phyloP scores from a whole-genome alignment of 2,888 invertebrate species.

The Serrognathus titanus region DNA sequence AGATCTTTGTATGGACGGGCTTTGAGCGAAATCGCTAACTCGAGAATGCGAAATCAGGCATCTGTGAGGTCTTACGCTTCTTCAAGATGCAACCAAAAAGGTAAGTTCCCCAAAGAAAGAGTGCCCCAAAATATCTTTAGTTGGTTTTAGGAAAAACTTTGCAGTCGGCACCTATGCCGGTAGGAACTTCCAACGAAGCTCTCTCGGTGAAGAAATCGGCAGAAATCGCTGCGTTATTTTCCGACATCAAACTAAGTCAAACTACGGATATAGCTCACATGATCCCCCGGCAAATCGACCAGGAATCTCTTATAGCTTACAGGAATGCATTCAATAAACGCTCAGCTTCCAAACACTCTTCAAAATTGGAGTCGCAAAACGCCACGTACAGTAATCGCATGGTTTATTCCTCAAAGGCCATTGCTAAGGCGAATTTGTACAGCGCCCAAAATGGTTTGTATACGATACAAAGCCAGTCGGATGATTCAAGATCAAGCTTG shows the following conservation, averaged over 20 bases:
- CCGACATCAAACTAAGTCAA: constrained; percentile 69
- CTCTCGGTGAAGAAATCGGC: constrained; percentile 84
- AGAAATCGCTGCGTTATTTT: constrained; percentile 83
- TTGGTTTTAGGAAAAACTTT: constrained; percentile 32
- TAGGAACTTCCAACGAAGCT: constrained; percentile 54
- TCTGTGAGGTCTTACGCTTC: constrained; percentile 29
- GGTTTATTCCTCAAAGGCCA: constrained; percentile 34
- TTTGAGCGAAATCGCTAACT: constrained; percentile 31
- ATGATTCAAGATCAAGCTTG: constrained; percentile 39
- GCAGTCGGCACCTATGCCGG: constrained; percentile 24
- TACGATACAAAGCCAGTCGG: constrained; percentile 50
- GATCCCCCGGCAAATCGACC: constrained; percentile 33
- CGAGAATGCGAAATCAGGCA: constrained; percentile 33
- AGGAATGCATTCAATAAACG: constrained; percentile 32
- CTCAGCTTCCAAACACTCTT: constrained; percentile 11
- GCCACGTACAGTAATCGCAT: constrained; percentile 33
- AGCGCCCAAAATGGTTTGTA: constrained; percentile 48
- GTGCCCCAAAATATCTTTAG: constrained; percentile 1
- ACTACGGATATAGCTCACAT: constrained; percentile 63
- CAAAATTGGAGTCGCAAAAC: constrained; percentile 14
- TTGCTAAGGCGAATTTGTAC: constrained; percentile 36
- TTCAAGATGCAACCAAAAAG: constrained; percentile 23
- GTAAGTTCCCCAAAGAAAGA: constrained; percentile 14
- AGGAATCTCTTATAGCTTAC: constrained; percentile 26
- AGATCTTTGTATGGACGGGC: constrained; percentile 36